phyloP scores from a whole-genome alignment of 2,113 vertebrate species.

The Rhombomys opimus region DNA sequence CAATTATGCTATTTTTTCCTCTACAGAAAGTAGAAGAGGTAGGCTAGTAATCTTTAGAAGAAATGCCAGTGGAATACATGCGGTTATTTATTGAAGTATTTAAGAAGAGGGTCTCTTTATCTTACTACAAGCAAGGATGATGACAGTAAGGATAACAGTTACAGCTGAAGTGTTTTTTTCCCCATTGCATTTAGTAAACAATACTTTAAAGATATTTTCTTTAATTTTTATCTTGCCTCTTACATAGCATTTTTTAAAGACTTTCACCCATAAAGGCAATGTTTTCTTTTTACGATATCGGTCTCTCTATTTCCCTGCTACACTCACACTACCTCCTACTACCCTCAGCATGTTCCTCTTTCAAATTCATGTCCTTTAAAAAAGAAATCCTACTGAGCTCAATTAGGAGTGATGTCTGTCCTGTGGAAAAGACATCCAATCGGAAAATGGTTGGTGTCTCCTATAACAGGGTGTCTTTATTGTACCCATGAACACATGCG shows the following conservation, averaged over 20 bases:
- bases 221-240: neutral
- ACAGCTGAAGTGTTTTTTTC: neutral
- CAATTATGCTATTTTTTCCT: neutral
- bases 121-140: neutral
- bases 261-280: neutral
- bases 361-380: too few species aligned
- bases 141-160: neutral
- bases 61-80: neutral
- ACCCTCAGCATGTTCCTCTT: neutral
- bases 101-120: conserved; percentile 21
- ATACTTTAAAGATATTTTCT: conserved; percentile 53
- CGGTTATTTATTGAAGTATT: neutral
- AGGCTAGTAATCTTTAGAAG: neutral
- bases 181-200: conserved; percentile 29
- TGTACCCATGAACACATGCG: neutral
- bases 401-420: neutral
- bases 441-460: too few species aligned
- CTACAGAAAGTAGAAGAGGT: neutral
- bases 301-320: neutral
- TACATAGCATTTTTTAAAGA: neutral
- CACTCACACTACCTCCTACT: too few species aligned
- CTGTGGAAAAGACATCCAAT: neutral
- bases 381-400: neutral
- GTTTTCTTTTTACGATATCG: neutral
- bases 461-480: neutral